Evolutionary conservation across 1,140 invertebrate genomes (phyloP).

Genomic region (Atopsyche davidsoni): DNA sequence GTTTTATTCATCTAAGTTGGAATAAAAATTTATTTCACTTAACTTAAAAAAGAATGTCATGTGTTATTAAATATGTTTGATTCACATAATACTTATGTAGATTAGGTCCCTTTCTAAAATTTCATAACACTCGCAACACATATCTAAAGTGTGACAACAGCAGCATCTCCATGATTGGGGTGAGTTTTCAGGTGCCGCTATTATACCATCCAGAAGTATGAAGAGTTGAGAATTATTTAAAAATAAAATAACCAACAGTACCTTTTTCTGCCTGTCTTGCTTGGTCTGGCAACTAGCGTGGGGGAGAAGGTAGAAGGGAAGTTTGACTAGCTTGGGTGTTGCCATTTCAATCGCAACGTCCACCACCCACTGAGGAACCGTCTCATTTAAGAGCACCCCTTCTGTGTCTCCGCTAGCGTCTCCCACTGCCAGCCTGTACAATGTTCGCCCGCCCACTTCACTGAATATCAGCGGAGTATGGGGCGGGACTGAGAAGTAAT

Average conservation of each 20-base stretch:
- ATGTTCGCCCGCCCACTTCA: constrained; percentile 89
- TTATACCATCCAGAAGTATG: too few species aligned
- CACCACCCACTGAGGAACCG: constrained; percentile 92
- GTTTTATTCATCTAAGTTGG: too few species aligned
- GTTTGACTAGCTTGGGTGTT: constrained; percentile 93
- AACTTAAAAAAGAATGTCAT: too few species aligned
- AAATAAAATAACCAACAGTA: constrained; percentile 31
- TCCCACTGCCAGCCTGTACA: constrained; percentile 72
- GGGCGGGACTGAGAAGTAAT: constrained; percentile 86
- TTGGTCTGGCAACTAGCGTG: constrained; percentile 87
- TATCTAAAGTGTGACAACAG: too few species aligned
- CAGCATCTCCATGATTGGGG: too few species aligned
- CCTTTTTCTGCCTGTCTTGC: constrained; percentile 84
- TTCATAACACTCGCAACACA: too few species aligned
- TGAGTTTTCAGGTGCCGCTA: too few species aligned
- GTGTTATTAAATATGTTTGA: too few species aligned
- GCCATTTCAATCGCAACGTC: constrained; percentile 93
- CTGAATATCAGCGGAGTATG: constrained; percentile 98
- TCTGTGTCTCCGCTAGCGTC: constrained; percentile 96
- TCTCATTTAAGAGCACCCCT: constrained; percentile 85
- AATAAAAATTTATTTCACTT: too few species aligned
- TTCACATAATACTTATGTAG: too few species aligned
- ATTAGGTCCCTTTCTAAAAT: too few species aligned
- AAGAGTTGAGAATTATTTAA: constrained; percentile 10
- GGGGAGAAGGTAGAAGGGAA: constrained; percentile 93